Base-by-base conservation (phyloP, 2,888 invertebrate species). In the Crocallis elinguaria region DNA sequence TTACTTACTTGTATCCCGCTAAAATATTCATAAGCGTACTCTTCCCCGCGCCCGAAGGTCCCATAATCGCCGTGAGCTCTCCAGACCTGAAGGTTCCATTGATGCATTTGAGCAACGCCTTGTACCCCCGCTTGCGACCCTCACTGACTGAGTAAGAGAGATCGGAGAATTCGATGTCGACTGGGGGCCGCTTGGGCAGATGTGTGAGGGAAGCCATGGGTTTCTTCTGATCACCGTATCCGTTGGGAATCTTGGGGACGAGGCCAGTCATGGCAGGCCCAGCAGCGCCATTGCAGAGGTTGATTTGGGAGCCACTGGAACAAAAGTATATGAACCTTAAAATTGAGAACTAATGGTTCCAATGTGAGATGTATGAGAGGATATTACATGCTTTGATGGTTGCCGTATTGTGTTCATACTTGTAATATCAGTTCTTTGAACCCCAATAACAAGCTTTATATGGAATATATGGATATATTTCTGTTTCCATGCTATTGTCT, bases 51-150 rank as follows among this genome's bases (percentile, higher is more conserved):
- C 94, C 94, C 0, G 98, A 98, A 21, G 98, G 98, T 23, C 98
- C 98, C 98, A 98, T 98, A 54, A 98, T 98, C 21, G 98, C 98
- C 0, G 98, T 97, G 67, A 98, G 92, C 77, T 98, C 97, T n/a
- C 98, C 97, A 57, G 96, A 96, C 66, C 94, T 93, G 81, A 98
- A 97, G 75, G 95, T 95, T 6, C 98, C 98, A 71, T 96, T 96
- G 49, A 98, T 95, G 67, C 95, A 94, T 88, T 97, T 98, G 66
- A 98, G 89, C 71, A 98, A 95, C 9, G 96, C 95, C 84, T 98
- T 98, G 82, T 95, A 95, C 5, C 96, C 96, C 63, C 95, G 93
- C 78, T 94, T 93, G 60, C 95, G 92, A 12, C 96, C 96, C 73
- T 97, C 97, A 39, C 97, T 95, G 44, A 98, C 97, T 11, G 96